Evolutionary conservation across 2,113 vertebrate species (phyloP).

Genomic region (Elephas maximus): DNA sequence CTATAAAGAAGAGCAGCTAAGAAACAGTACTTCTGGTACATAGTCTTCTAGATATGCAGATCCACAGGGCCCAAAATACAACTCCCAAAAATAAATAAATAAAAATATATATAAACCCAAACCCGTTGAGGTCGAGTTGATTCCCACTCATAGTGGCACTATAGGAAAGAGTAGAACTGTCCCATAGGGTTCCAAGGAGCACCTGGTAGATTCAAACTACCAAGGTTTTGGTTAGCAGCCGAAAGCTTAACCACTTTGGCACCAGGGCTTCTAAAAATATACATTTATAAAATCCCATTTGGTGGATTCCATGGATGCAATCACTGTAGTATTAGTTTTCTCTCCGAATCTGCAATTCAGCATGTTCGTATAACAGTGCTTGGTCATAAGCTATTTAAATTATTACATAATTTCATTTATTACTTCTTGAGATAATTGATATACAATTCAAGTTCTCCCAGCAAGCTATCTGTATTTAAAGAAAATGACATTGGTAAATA

Average conservation of each 20-base stretch:
- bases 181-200: no score
- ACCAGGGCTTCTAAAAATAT: no score
- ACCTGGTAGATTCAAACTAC: no score
- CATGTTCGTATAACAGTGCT: background rate
- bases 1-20: background rate
- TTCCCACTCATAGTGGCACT: no score
- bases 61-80: no score
- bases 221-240: no score
- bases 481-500: background rate
- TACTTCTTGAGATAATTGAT: background rate
- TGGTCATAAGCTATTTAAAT: background rate
- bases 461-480: background rate
- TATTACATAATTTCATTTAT: background rate
- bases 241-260: no score
- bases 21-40: background rate
- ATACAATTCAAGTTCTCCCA: background rate
- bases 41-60: background rate
- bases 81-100: background rate
- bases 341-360: background rate
- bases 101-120: no score
- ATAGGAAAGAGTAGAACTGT: no score
- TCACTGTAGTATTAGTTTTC: background rate
- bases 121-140: no score
- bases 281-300: background rate
- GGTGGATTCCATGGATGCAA: background rate